Evolutionary conservation across 1,140 invertebrate genomes (phyloP).

Genomic region (Thereuonema tuberculata): DNA sequence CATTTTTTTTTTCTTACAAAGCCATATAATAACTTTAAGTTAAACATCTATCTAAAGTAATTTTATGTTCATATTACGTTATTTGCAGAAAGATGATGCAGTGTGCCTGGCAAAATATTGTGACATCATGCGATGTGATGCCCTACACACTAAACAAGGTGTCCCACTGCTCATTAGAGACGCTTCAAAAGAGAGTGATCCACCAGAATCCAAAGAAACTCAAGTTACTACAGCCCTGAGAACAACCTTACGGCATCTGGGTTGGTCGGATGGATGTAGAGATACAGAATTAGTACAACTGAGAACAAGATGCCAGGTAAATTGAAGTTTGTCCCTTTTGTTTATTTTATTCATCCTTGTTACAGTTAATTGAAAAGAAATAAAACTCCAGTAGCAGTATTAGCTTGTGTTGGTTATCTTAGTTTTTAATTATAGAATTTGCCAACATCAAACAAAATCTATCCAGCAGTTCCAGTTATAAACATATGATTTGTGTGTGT

Average conservation of each 20-base stretch:
- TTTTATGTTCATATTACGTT: too few species aligned
- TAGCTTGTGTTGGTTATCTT: too few species aligned
- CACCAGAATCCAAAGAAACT: not conserved
- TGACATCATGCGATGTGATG: conserved; percentile 87
- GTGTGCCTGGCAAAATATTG: conserved; percentile 86
- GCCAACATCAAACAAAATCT: too few species aligned
- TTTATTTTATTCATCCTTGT: too few species aligned
- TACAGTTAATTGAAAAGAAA: too few species aligned
- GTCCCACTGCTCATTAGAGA: conserved; percentile 14
- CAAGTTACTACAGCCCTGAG: not conserved
- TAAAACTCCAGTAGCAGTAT: too few species aligned
- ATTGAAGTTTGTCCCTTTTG: not conserved
- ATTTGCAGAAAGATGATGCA: conserved; percentile 64
- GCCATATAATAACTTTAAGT: too few species aligned
- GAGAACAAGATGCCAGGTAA: not conserved
- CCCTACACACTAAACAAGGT: conserved; percentile 36
- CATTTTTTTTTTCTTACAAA: too few species aligned
- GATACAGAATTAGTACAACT: not conserved
- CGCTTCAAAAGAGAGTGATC: conserved; percentile 47
- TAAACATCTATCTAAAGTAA: too few species aligned
- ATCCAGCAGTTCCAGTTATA: too few species aligned
- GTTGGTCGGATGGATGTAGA: conserved; percentile 1
- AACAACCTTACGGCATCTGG: not conserved
- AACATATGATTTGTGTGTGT: too few species aligned
- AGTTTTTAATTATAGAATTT: too few species aligned